Conservation (phyloP, 2,888 invertebrate species). For the Hyles lineata region DNA sequence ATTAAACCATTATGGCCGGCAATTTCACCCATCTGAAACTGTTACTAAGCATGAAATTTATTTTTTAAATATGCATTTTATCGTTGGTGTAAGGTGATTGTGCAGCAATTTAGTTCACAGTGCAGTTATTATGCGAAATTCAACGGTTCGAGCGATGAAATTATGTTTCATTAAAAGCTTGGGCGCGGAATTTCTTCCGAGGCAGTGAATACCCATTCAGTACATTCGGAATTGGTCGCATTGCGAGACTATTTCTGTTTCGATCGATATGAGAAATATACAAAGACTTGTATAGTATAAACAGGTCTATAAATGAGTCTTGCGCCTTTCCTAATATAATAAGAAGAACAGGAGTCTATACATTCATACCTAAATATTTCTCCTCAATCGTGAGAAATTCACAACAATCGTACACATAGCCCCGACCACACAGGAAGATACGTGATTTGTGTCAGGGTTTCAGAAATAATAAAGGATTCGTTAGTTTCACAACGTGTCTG, state of each 20-base stretch:
- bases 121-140: slow-evolving; percentile 27
- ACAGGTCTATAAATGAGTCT: not conserved
- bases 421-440: too few relatives aligned
- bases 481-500: too few relatives aligned
- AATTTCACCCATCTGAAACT: slow-evolving; percentile 19
- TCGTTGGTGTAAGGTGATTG: slow-evolving; percentile 13
- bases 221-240: slow-evolving; percentile 4
- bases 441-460: too few relatives aligned
- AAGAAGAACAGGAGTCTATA: too few relatives aligned
- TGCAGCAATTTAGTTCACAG: slow-evolving; percentile 24
- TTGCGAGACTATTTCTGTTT: not conserved
- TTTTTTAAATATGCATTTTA: slow-evolving; percentile 20
- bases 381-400: too few relatives aligned
- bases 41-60: slow-evolving; percentile 21
- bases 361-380: too few relatives aligned
- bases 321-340: too few relatives aligned
- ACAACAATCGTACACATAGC: too few relatives aligned
- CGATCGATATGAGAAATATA: slow-evolving; percentile 6
- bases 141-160: slow-evolving; percentile 23
- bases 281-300: not conserved
- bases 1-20: slow-evolving; percentile 4
- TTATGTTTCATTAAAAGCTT: slow-evolving; percentile 28
- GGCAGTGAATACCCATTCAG: not conserved
- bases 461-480: too few relatives aligned
- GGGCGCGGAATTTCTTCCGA: slow-evolving; percentile 10